A percentile compares a stretch with the other conserved stretches of the same genome.
Conservation (phyloP, 2,113 vertebrate genomes). For the Circaetus gallicus region DNA sequence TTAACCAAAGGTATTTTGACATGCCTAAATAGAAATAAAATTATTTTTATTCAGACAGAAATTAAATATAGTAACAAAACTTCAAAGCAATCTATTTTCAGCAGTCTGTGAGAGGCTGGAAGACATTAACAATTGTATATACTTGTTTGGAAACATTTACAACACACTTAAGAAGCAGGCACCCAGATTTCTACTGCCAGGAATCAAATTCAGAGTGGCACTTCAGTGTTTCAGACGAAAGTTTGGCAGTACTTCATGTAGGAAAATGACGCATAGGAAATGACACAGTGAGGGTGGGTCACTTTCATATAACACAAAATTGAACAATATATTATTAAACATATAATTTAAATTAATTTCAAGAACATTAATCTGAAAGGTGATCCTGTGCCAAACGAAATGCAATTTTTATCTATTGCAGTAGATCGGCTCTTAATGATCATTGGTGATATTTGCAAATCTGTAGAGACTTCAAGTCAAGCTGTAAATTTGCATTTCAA, state of each 20-base stretch:
- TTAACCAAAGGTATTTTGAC: not conserved
- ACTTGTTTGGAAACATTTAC: not conserved
- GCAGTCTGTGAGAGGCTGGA: not conserved
- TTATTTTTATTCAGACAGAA: not conserved
- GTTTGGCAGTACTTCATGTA: not conserved
- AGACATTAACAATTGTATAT: not conserved
- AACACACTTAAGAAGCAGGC: not conserved
- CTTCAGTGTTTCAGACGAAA: not conserved
- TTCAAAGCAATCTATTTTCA: not conserved
- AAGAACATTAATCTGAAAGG: not conserved
- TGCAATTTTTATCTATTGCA: not conserved
- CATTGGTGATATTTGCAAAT: not conserved
- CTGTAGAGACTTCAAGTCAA: not conserved
- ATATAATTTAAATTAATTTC: not conserved
- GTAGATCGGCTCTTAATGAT: not conserved
- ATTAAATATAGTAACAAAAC: not conserved
- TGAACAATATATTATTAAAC: not conserved
- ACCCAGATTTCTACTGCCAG: not conserved
- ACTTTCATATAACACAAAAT: not conserved
- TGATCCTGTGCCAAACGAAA: not conserved
- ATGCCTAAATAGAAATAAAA: not conserved
- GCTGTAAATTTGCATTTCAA: not conserved
- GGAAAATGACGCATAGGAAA: not conserved
- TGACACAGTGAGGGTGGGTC: not conserved
- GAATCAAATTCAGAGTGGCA: not conserved